These are phyloP conservation scores for Phocides pigmalion DNA, from an alignment of 1,140 invertebrate genomes.

Conservation along the genomic window DNA sequence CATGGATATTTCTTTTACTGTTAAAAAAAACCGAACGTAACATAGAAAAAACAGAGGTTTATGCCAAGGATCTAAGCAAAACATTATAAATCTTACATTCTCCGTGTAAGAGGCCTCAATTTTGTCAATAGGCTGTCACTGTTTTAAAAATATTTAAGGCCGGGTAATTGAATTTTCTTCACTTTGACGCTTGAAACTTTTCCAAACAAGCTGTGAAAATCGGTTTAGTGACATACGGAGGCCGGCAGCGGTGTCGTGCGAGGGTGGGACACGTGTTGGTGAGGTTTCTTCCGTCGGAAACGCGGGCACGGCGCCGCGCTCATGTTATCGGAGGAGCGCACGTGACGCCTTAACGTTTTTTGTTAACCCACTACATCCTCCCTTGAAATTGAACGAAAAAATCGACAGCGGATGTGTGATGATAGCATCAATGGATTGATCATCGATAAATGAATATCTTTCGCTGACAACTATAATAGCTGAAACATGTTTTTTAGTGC, in stretches of 20 bases:
- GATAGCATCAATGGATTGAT: not conserved
- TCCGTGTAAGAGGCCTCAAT: too few species aligned
- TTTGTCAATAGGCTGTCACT: too few species aligned
- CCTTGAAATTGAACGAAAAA: slow-evolving; percentile 32
- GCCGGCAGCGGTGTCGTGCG: slow-evolving; percentile 34
- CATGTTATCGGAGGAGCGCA: slow-evolving; percentile 53
- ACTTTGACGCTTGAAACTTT: slow-evolving; percentile 11
- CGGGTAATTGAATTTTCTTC: too few species aligned
- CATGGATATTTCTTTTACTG: too few species aligned
- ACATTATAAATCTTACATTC: too few species aligned
- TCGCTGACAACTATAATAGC: too few species aligned
- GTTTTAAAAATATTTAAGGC: too few species aligned
- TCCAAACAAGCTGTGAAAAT: not conserved
- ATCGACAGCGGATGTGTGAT: slow-evolving; percentile 28
- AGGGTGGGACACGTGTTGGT: slow-evolving; percentile 55
- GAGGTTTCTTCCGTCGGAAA: slow-evolving; percentile 69
- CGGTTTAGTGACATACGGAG: slow-evolving; percentile 22
- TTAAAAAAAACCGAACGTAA: too few species aligned
- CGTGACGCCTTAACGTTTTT: slow-evolving; percentile 63
- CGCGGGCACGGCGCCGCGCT: slow-evolving; percentile 54
- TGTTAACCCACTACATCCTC: slow-evolving; percentile 58
- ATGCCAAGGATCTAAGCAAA: too few species aligned
- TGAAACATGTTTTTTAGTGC: too few species aligned
- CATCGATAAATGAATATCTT: too few species aligned
- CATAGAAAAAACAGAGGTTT: too few species aligned